These are phyloP conservation scores for Caerostris darwini DNA, from an alignment of 1,140 invertebrate species.

Conservation along the genomic window DNA sequence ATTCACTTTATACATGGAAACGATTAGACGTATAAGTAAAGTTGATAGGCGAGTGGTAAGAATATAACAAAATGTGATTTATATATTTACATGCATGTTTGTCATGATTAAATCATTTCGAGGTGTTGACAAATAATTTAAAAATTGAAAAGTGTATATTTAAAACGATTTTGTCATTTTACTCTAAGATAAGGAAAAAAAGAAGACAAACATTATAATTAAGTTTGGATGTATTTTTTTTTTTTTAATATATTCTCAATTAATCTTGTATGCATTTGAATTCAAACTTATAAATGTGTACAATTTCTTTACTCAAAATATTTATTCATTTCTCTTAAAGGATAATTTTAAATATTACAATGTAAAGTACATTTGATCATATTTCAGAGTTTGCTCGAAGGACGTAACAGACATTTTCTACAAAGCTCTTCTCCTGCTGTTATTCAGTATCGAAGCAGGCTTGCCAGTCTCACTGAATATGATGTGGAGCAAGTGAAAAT, in stretches of 20 bases:
- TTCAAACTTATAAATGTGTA: not conserved
- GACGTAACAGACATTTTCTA: not conserved
- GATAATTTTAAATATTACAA: not conserved
- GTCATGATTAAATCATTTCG: not conserved
- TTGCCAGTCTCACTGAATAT: slow-evolving; percentile 74
- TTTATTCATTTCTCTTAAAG: not conserved
- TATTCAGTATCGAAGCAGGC: slow-evolving; percentile 65
- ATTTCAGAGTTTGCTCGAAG: slow-evolving; percentile 73
- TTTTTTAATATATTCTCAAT: not conserved
- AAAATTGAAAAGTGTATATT: not conserved
- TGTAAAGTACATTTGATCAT: not conserved
- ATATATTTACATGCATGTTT: not conserved
- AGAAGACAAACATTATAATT: not conserved
- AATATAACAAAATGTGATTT: not conserved
- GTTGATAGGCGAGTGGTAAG: slow-evolving; percentile 74
- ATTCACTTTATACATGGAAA: slow-evolving; percentile 31
- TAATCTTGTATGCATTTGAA: not conserved
- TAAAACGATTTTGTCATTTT: not conserved
- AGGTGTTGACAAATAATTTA: not conserved
- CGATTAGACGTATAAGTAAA: slow-evolving; percentile 72
- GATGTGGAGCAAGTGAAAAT: slow-evolving; percentile 78
- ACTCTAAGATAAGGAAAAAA: not conserved
- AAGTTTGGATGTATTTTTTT: not conserved
- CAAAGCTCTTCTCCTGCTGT: slow-evolving; percentile 50
- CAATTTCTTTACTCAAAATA: not conserved